A percentile compares a stretch with the other conserved stretches of the same genome.
These are phyloP conservation scores for Choreutis nemorana DNA, from an alignment of 2,888 invertebrate genomes.

Conservation along the genomic window DNA sequence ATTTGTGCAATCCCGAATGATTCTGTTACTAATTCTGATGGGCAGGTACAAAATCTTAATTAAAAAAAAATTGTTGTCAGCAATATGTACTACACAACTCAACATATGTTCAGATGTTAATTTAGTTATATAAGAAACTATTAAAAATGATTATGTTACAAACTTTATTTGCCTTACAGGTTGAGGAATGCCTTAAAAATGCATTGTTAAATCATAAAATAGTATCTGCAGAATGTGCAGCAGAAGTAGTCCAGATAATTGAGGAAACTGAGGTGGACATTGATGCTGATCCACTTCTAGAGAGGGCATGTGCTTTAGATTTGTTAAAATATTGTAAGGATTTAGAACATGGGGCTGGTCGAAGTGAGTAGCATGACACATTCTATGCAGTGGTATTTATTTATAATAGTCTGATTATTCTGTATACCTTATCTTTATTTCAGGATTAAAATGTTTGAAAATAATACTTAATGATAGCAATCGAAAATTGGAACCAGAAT, in stretches of 20 bases:
- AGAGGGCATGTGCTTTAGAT: constrained; percentile 88
- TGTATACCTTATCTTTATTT: constrained; percentile 19
- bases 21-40: constrained; percentile 48
- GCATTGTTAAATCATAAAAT: constrained; percentile 78
- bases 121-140: no score
- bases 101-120: no score
- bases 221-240: constrained; percentile 76
- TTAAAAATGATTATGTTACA: background rate
- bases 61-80: no score
- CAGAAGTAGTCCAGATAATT: constrained; percentile 88
- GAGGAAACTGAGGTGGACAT: constrained; percentile 93
- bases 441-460: constrained; percentile 82
- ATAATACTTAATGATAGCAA: constrained; percentile 72
- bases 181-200: constrained; percentile 92
- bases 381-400: background rate
- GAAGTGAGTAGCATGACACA: constrained; percentile 71
- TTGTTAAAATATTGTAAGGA: constrained; percentile 80
- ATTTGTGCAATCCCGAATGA: constrained; percentile 65
- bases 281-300: constrained; percentile 91
- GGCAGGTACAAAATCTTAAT: no score
- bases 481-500: constrained; percentile 77
- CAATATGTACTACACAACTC: no score
- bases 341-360: constrained; percentile 87
- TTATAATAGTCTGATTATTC: background rate
- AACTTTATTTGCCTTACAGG: constrained; percentile 45